These are phyloP conservation scores for Laupala kohalensis DNA, from an alignment of 1,140 invertebrate species.

Conservation along the genomic window DNA sequence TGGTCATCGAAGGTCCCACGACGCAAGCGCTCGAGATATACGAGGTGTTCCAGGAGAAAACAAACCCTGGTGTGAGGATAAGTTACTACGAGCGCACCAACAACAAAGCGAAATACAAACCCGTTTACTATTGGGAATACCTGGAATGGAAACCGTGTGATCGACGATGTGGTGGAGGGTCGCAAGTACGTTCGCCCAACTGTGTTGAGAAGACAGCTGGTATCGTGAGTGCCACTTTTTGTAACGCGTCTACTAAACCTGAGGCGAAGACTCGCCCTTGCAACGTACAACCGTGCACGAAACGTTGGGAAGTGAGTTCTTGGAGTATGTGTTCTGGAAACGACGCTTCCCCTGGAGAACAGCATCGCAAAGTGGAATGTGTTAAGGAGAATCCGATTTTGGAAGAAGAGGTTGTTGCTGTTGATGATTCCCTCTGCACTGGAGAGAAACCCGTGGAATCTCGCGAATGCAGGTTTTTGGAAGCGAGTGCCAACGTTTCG, in stretches of 20 bases:
- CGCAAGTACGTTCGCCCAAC: background rate
- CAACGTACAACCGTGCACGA: too few species aligned
- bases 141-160: constrained; percentile 31
- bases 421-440: too few species aligned
- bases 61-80: background rate
- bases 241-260: background rate
- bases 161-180: constrained; percentile 29
- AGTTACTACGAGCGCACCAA: background rate
- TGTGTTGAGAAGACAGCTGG: background rate
- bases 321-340: too few species aligned
- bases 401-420: too few species aligned
- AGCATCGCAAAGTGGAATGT: too few species aligned
- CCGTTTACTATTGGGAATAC: constrained; percentile 33
- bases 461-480: too few species aligned
- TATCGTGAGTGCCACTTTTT: background rate
- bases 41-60: background rate
- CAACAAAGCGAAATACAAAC: too few species aligned
- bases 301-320: too few species aligned
- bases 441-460: too few species aligned
- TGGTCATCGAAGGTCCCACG: constrained; percentile 33
- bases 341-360: too few species aligned
- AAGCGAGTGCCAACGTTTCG: too few species aligned
- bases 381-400: too few species aligned
- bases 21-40: constrained; percentile 23
- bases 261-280: background rate